Evolutionary conservation across 2,888 invertebrate genomes (phyloP), one percentile per base, ranked within the genome.

Genomic region (Saturnia japonica): DNA sequence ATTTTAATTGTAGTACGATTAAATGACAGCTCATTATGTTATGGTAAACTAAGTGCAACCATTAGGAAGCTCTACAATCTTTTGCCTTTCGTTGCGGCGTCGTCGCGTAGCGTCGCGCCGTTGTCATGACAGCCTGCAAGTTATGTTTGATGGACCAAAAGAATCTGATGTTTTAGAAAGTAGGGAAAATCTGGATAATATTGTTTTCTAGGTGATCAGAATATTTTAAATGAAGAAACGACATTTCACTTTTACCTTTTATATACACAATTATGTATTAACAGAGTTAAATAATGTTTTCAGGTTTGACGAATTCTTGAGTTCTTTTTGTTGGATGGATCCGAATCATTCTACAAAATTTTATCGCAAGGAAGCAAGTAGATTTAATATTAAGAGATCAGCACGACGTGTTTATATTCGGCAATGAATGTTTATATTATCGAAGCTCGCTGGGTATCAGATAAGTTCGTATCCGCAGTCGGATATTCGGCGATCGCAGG

Each of bases 401-500:
- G 16, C n/a, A n/a, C n/a, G 51, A 19, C n/a, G 51, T n/a, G 51
- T 54, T n/a, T 22, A 54, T 22, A n/a, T 51, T 16, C n/a, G 22
- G 19, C 9, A 54, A 19, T n/a, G 12, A 54, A 22, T 22, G 9
- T 54, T 25, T 60, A 60, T 28, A 60, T 28, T 28, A 28, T 28
- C 28, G 28, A 60, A 60, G 28, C 25, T 57, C 25, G n/a, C 11
- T 54, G 54, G 11, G 22, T 22, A 22, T 60, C 25, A 28, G 57
- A 14, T 14, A 60, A 28, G 25, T 60, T 60, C 12, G 57, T 70
- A 67, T 66, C 66, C 66, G 66, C 67, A 28, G 43, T 40, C 66
- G 66, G 42, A 70, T 70, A 47, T 22, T 68, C 57, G 16, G 1
- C 42, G 60, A 42, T 66, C 51, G 69, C 43, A 57, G 66, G 68